Conservation (phyloP, 2,888 invertebrate genomes). For the Philereme vetulata region DNA sequence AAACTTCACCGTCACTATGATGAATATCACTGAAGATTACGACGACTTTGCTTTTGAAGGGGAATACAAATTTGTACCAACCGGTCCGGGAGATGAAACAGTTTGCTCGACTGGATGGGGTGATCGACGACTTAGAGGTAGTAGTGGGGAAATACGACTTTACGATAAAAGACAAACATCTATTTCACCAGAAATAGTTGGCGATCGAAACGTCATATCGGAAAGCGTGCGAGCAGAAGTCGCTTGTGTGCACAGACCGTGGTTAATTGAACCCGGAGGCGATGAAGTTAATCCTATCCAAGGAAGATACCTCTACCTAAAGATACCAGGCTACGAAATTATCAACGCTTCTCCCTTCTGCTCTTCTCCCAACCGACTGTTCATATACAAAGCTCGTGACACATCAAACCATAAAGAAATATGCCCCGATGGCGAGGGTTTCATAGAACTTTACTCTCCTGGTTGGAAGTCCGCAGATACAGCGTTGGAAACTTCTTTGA, state of each 20-base stretch:
- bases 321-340: conserved; percentile 87
- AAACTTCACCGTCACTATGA: conserved; percentile 88
- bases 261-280: conserved; percentile 91
- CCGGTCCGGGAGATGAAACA: conserved; percentile 81
- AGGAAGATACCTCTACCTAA: conserved; percentile 88
- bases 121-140: conserved; percentile 86
- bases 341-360: conserved; percentile 80
- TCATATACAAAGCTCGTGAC: conserved; percentile 88
- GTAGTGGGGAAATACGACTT: conserved; percentile 89
- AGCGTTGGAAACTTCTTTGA: conserved; percentile 70
- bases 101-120: conserved; percentile 87
- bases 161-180: conserved; percentile 83
- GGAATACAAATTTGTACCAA: conserved; percentile 86
- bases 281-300: conserved; percentile 84
- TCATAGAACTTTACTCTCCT: conserved; percentile 88
- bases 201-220: conserved; percentile 78
- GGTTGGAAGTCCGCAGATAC: conserved; percentile 85
- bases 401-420: conserved; percentile 86
- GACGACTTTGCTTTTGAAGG: conserved; percentile 91
- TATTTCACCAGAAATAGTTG: conserved; percentile 71
- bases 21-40: conserved; percentile 93
- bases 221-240: conserved; percentile 82
- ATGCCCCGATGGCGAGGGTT: conserved; percentile 84
- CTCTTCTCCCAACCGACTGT: conserved; percentile 87
- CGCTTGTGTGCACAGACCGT: conserved; percentile 89